Evolutionary conservation across 2,888 invertebrate species (phyloP), one percentile per base, ranked within the genome.

Genomic region (Eupithecia centaureata): DNA sequence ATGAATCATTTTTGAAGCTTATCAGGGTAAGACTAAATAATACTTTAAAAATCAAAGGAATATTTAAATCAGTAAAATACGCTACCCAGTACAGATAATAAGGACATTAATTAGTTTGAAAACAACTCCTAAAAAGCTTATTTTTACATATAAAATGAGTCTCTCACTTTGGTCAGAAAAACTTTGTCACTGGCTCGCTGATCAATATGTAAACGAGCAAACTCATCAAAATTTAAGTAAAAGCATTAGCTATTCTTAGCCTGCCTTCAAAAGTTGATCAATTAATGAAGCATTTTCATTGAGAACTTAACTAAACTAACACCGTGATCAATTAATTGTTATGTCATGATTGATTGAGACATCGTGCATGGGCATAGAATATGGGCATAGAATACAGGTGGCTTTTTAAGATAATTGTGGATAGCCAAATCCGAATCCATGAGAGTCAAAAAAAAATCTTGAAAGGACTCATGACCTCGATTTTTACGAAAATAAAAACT

Each of bases 291-390:
- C 61, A 52, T 18, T 58, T 57, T 61, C 60, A 62, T 62, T 61
- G 59, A 52, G 54, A 71, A 70, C 62, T 70, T 66, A n/a, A n/a
- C n/a, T n/a, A 63, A 33, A 68, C 69, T 69, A 67, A 27, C 67
- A 64, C 63, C 62, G 59, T n/a, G 69, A 58, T 59, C 63, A 69
- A 72, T 72, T 72, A 72, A 71, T 72, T 69, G 68, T 64, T n/a
- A 52, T 71, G 68, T 65, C 73, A 65, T 60, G 65, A 71, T 69
- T 63, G 70, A n/a, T 65, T 67, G 68, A 70, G 61, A 47, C 58
- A 51, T 38, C 47, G 4, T 38, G 60, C 59, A 70, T 68, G n/a
- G n/a, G n/a, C n/a, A n/a, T n/a, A n/a, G n/a, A n/a, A n/a, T n/a
- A n/a, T n/a, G n/a, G n/a, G n/a, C n/a, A n/a, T n/a, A n/a, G n/a